These are phyloP conservation scores for Drepana arcuata DNA, from an alignment of 1,140 invertebrate species.

Conservation along the genomic window DNA sequence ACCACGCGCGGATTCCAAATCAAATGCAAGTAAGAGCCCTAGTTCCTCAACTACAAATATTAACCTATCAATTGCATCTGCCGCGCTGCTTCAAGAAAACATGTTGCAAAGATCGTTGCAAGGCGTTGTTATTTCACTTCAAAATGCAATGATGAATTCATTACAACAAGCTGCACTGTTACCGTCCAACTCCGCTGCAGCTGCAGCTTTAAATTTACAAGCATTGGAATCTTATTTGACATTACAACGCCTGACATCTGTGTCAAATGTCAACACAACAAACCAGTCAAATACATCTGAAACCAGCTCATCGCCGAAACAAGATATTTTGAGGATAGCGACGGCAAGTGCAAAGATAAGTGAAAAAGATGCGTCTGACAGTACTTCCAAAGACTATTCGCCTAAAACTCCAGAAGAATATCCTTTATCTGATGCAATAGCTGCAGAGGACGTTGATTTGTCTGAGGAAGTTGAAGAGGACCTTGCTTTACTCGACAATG, in stretches of 20 bases:
- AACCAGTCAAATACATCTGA: constrained; percentile 39
- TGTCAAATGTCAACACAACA: constrained; percentile 62
- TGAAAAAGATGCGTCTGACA: constrained; percentile 72
- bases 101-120: constrained; percentile 78
- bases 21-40: constrained; percentile 54
- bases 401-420: constrained; percentile 67
- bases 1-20: constrained; percentile 43
- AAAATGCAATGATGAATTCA: constrained; percentile 83
- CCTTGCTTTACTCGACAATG: constrained; percentile 73
- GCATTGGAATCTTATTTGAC: constrained; percentile 87
- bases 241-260: constrained; percentile 78
- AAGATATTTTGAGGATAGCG: constrained; percentile 74
- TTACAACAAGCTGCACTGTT: constrained; percentile 82
- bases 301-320: constrained; percentile 46
- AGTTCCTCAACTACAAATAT: constrained; percentile 61
- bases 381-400: constrained; percentile 45
- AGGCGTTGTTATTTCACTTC: constrained; percentile 81
- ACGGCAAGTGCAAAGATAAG: constrained; percentile 72
- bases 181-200: constrained; percentile 83
- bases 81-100: constrained; percentile 70
- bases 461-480: constrained; percentile 76
- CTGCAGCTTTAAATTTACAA: constrained; percentile 85
- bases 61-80: constrained; percentile 67
- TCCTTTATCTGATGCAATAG: constrained; percentile 57
- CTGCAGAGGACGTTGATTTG: constrained; percentile 74